Evolutionary conservation across 2,797 vertebrate genomes (phyloP).

Genomic region (Streptopelia turtur): DNA sequence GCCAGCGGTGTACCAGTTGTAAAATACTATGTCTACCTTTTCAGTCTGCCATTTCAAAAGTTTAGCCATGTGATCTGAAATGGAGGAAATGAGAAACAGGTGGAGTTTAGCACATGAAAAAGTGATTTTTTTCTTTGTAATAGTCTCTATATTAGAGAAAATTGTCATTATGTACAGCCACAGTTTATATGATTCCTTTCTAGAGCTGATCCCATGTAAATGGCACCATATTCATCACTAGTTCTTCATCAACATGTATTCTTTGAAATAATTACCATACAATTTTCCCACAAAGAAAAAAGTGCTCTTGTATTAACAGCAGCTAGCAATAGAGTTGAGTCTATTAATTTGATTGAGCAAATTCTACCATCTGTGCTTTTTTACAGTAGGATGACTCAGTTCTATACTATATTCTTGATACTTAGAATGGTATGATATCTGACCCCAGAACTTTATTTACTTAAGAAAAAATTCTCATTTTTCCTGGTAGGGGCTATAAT

Average conservation of each 20-base stretch:
- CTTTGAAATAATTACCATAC: background rate
- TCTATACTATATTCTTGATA: background rate
- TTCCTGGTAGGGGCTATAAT: accelerated
- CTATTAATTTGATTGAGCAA: background rate
- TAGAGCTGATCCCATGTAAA: background rate
- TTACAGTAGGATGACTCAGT: background rate
- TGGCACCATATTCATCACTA: background rate
- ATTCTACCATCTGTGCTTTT: background rate
- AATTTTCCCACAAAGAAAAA: background rate
- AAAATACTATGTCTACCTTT: background rate
- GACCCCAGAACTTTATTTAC: background rate
- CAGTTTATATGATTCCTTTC: background rate
- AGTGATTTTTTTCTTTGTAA: background rate
- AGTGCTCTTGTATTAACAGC: background rate
- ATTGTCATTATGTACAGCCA: background rate
- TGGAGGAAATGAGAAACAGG: background rate
- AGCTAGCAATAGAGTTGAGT: background rate
- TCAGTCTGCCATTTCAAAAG: background rate
- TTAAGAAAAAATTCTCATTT: background rate
- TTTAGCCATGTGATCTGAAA: background rate
- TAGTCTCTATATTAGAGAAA: background rate
- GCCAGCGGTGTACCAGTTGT: background rate
- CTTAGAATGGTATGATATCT: background rate
- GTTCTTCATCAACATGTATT: background rate
- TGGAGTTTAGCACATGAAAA: background rate